These are phyloP conservation scores for Dolichotis patagonum DNA, from an alignment of 2,113 vertebrate species.

Conservation along the genomic window DNA sequence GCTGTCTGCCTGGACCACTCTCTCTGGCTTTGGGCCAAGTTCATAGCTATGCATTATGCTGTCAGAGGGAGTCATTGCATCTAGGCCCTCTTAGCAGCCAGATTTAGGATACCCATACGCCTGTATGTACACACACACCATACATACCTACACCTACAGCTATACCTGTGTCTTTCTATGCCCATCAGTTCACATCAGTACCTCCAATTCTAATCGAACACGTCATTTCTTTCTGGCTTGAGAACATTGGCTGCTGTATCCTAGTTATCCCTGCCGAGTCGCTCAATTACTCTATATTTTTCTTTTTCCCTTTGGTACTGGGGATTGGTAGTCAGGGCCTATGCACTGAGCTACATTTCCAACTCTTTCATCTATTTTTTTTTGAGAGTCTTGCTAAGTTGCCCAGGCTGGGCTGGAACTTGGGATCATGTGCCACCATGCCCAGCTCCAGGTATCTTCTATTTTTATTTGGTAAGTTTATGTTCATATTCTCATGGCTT, in stretches of 20 bases:
- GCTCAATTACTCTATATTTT: not conserved
- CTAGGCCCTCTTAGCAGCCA: not conserved
- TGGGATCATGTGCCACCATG: not conserved
- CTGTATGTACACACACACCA: no score
- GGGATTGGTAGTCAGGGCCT: not conserved
- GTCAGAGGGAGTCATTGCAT: not conserved
- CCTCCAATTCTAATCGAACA: not conserved
- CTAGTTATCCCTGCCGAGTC: not conserved
- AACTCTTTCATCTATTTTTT: not conserved
- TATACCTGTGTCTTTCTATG: not conserved
- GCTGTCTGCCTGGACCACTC: not conserved
- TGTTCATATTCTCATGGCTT: not conserved
- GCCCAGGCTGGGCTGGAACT: not conserved
- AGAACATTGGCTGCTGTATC: not conserved
- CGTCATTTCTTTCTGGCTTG: not conserved
- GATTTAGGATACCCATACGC: not conserved
- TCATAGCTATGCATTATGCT: no score
- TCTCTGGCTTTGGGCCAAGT: not conserved
- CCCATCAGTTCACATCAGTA: not conserved
- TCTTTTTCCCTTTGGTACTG: not conserved
- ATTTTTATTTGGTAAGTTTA: slow-evolving; percentile 3
- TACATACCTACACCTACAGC: not conserved
- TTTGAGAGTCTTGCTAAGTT: not conserved
- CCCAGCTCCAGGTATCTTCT: not conserved
- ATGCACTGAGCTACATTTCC: not conserved